Evolutionary conservation across 2,888 invertebrate species (phyloP).

Genomic region (Melieria omissa): DNA sequence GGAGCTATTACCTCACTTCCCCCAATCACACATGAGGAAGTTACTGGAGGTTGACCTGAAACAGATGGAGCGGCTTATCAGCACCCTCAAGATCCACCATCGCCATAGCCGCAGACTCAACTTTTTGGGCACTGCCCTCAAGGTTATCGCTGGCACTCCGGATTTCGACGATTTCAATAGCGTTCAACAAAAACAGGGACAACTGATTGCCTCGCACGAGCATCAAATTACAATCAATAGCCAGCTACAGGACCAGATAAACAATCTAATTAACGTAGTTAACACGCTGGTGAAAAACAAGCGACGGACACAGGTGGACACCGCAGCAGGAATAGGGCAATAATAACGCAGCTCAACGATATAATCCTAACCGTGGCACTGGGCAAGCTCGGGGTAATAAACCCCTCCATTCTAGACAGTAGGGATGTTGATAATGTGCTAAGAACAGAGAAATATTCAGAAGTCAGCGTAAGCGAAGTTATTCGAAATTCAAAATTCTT

Average conservation of each 20-base stretch:
- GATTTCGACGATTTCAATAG: slow-evolving; percentile 3
- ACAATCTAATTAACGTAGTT: slow-evolving; percentile 20
- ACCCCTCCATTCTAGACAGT: too few species aligned
- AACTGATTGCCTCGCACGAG: slow-evolving; percentile 10
- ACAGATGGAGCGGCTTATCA: background rate
- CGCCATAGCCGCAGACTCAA: slow-evolving; percentile 13
- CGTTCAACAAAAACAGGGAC: too few species aligned
- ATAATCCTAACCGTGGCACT: too few species aligned
- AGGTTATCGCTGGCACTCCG: slow-evolving; percentile 25
- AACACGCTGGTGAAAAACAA: background rate
- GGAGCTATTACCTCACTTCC: background rate
- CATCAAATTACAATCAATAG: slow-evolving; percentile 22
- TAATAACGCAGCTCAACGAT: too few species aligned
- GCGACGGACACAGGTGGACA: too few species aligned
- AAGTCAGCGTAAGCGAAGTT: too few species aligned
- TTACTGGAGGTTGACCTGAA: background rate
- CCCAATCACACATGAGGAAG: slow-evolving; percentile 1
- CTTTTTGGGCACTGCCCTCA: slow-evolving; percentile 7
- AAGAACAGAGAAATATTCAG: too few species aligned
- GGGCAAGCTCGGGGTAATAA: too few species aligned
- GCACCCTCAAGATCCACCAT: slow-evolving; percentile 22
- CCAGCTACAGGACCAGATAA: slow-evolving; percentile 18
- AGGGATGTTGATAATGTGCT: too few species aligned
- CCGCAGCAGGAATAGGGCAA: too few species aligned
- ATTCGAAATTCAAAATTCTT: too few species aligned